Evolutionary conservation across 2,113 vertebrate species (phyloP).

Genomic region (Paramormyrops kingsleyae): DNA sequence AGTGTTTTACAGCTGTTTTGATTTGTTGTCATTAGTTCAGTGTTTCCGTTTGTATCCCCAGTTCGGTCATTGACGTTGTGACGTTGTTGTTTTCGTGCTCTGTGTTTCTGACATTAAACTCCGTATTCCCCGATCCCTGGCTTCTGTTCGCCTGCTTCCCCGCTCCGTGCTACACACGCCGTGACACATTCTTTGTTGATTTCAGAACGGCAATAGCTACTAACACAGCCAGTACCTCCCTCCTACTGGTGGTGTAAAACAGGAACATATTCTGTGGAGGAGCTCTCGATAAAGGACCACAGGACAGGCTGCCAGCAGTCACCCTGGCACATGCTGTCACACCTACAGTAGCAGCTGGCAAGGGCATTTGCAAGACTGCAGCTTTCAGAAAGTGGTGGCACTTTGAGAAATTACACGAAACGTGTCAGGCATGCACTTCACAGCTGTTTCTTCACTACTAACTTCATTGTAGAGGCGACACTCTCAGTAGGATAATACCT

Average conservation of each 20-base stretch:
- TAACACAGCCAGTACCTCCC: background rate
- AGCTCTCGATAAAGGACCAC: background rate
- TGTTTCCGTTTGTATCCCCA: no score
- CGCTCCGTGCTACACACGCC: no score
- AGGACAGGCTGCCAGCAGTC: background rate
- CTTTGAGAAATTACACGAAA: background rate
- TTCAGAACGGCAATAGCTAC: background rate
- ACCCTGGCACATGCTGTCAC: background rate
- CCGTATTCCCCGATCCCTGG: no score
- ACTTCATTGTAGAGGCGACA: background rate
- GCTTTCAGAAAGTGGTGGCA: background rate
- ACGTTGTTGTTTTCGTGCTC: no score
- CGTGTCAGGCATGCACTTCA: background rate
- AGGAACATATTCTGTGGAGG: background rate
- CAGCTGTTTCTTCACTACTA: background rate
- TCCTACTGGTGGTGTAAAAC: background rate
- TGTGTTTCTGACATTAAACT: no score
- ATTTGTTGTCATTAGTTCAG: no score
- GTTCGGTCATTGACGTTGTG: no score
- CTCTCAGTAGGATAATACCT: background rate
- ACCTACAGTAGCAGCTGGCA: background rate
- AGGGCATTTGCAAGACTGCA: background rate
- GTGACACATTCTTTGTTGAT: background rate
- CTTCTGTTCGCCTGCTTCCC: no score
- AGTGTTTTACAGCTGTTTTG: no score